Evolutionary conservation across 1,140 invertebrate genomes (phyloP).

Genomic region (Ylistrum balloti): DNA sequence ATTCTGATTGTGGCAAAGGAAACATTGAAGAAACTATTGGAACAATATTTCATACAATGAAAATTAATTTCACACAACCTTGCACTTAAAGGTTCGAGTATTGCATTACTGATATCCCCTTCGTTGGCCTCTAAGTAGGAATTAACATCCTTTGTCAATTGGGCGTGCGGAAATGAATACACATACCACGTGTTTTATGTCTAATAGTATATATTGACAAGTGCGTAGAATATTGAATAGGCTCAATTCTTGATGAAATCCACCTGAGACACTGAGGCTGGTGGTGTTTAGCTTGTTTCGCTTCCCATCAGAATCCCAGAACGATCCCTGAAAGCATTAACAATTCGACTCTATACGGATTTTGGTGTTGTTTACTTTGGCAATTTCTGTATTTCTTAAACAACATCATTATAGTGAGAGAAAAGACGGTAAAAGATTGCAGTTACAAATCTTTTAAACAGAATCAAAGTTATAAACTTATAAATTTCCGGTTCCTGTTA

Average conservation of each 20-base stretch:
- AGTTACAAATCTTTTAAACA: not conserved
- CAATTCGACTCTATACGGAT: not conserved
- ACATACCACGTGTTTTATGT: not conserved
- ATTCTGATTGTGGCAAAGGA: too few species aligned
- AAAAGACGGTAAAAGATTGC: not conserved
- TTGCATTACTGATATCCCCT: not conserved
- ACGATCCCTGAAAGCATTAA: not conserved
- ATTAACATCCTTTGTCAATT: constrained; percentile 40
- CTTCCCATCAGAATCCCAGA: not conserved
- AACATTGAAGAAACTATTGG: too few species aligned
- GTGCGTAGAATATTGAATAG: constrained; percentile 1
- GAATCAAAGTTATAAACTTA: not conserved
- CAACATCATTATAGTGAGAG: not conserved
- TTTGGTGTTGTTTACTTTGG: constrained; percentile 3
- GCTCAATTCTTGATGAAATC: not conserved
- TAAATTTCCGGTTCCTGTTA: not conserved
- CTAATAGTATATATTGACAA: constrained; percentile 25
- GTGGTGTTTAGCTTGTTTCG: not conserved
- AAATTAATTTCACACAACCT: too few species aligned
- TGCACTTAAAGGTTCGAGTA: too few species aligned
- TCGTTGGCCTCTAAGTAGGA: not conserved
- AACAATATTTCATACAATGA: too few species aligned
- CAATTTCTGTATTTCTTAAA: not conserved
- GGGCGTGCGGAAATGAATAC: not conserved
- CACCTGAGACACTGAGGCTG: not conserved